These are phyloP conservation scores for Gadopsis bispinosus DNA, from an alignment of 2,797 vertebrate genomes.

Conservation along the genomic window DNA sequence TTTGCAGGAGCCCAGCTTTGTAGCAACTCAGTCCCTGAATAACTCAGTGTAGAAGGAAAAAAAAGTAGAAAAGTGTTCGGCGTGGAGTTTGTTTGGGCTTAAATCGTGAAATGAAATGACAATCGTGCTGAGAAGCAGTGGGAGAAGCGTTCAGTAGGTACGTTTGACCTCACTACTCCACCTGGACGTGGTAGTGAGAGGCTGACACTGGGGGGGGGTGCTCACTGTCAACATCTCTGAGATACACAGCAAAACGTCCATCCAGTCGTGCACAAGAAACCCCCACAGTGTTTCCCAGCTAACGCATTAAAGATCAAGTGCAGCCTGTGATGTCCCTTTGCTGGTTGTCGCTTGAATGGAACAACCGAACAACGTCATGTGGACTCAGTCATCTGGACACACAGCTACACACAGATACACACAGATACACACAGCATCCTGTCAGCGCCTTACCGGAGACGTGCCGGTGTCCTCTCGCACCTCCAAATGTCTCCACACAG, in stretches of 20 bases:
- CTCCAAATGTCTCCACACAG: constrained; percentile 77
- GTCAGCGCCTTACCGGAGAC: constrained; percentile 69
- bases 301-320: too few species aligned
- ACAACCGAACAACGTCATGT: too few species aligned
- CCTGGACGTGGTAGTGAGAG: neutral
- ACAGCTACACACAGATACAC: too few species aligned
- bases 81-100: neutral
- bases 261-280: neutral
- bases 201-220: neutral
- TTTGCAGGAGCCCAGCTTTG: constrained; percentile 5
- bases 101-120: neutral
- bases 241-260: constrained; percentile 14
- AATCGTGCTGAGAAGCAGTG: neutral
- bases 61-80: neutral
- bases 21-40: neutral
- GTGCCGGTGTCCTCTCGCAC: constrained; percentile 56
- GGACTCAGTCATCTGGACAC: too few species aligned
- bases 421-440: neutral
- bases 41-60: too few species aligned
- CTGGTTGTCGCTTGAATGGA: too few species aligned
- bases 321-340: too few species aligned
- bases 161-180: constrained; percentile 4
- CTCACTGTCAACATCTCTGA: neutral
- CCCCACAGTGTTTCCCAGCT: too few species aligned
- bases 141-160: neutral